Percentiles rank a stretch among this genome's conserved stretches.
Conservation (phyloP, 1,140 invertebrate genomes). For the Drosophila bifasciata region DNA sequence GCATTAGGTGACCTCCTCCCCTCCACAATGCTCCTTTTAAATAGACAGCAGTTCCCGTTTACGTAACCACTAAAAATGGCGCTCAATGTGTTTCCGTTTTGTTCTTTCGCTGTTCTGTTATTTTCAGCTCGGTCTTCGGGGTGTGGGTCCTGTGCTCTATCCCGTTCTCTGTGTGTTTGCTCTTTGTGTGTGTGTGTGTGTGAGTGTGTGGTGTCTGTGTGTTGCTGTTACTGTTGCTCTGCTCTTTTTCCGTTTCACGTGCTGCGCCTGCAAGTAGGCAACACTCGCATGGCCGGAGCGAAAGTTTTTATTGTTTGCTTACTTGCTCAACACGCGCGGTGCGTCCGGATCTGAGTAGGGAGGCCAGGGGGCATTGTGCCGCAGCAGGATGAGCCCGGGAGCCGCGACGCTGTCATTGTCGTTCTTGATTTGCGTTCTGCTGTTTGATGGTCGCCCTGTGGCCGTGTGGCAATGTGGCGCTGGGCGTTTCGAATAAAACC, state of each 20-base stretch:
- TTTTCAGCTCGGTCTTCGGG: conserved; percentile 1
- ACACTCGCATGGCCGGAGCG: conserved; percentile 11
- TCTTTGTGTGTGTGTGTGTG: conserved; percentile 13
- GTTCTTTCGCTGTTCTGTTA: conserved; percentile 5
- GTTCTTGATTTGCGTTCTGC: conserved; percentile 72
- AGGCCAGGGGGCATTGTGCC: not conserved
- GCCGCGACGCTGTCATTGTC: conserved; percentile 60
- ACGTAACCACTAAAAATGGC: conserved; percentile 72
- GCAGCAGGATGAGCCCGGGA: conserved; percentile 48
- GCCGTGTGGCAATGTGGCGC: conserved; percentile 8
- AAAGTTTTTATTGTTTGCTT: conserved; percentile 80
- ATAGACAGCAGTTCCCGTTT: conserved; percentile 65
- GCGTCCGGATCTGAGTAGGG: conserved; percentile 30
- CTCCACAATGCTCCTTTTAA: conserved; percentile 8
- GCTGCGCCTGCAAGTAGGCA: conserved; percentile 42
- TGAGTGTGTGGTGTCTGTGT: conserved; percentile 14
- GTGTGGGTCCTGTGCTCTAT: conserved; percentile 8
- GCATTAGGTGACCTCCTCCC: conserved; percentile 20
- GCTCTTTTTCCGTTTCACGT: conserved; percentile 25
- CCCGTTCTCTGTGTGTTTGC: conserved; percentile 16
- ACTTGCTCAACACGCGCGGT: conserved; percentile 70
- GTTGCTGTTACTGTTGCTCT: not conserved
- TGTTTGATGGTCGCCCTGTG: conserved; percentile 20
- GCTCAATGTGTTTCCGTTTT: conserved; percentile 47
- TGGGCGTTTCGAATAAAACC: conserved; percentile 35